Base-by-base conservation (phyloP, 2,797 vertebrate genomes). In the Pampus argenteus region DNA sequence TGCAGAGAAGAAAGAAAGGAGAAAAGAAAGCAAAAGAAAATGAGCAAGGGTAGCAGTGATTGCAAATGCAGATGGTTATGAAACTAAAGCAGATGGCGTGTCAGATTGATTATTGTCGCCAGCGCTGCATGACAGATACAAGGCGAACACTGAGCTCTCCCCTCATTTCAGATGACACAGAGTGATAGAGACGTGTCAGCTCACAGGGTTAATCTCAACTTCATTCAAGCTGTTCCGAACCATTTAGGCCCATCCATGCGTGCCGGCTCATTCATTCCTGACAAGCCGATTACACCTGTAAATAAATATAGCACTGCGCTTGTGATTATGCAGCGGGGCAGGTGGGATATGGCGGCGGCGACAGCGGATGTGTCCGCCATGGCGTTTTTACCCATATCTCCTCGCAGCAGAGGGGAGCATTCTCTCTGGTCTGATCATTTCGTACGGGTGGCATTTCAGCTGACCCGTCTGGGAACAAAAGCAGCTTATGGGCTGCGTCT, bases 11-110 rank as follows among this genome's bases (percentile, higher is more conserved):
- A 55, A 29, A 25, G n/a, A 36, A 26, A 22, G 34, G 22, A 22
- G 18, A 20, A 54, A 40, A 56, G 51, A 40, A 36, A 71, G 44
- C 52, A 31, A 57, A 75, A 62, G 58, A 76, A 82, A 81, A 83
- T 61, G 72, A 81, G 78, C 80, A 51, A 76, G 82, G 71, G 76
- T 83, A 61, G 44, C 65, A 86, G 81, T 87, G 85, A 88, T 86
- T 91, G 82, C 73, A 48, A 81, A 84, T 91, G 88, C 91, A 94
- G 93, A 94, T 94, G 93, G 91, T 88, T 91, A 85, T 94, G 92
- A 89, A 82, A 83, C 81, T 47, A 59, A 86, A 86, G 90, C 93
- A 94, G 91, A 94, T 93, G 92, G 91, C 68, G 74, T 84, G 90
- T 94, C 92, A 93, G 86, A 91, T 87, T 93, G 92, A 94, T 94